Percentiles rank a stretch among this genome's conserved stretches.
Evolutionary conservation across 2,113 vertebrate genomes (phyloP).

Genomic region (Podocnemis expansa): DNA sequence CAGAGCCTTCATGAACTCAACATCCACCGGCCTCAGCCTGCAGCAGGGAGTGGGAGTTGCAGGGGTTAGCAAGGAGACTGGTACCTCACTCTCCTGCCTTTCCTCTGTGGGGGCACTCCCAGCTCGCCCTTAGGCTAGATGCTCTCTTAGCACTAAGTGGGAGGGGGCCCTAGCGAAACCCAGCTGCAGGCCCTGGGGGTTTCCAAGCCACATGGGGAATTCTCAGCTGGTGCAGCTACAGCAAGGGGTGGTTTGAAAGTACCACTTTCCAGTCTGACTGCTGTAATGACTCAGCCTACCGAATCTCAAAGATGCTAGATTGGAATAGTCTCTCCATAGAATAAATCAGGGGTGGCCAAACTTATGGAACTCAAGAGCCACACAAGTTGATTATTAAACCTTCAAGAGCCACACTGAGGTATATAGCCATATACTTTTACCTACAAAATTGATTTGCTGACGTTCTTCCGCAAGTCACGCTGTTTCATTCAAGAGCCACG

Average conservation of each 20-base stretch:
- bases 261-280: background rate
- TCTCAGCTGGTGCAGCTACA: background rate
- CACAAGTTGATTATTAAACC: too few relatives aligned
- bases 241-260: background rate
- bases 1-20: constrained; percentile 97
- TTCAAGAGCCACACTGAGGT: too few relatives aligned
- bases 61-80: background rate
- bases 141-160: background rate
- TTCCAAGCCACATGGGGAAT: background rate
- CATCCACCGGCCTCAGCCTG: constrained; percentile 94
- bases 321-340: background rate
- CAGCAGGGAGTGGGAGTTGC: background rate
- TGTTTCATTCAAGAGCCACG: too few relatives aligned
- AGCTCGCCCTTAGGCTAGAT: background rate
- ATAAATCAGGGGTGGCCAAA: too few relatives aligned
- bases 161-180: background rate
- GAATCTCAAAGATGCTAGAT: background rate
- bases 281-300: background rate
- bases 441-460: too few relatives aligned
- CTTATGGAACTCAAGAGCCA: too few relatives aligned
- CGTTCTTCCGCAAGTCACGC: too few relatives aligned
- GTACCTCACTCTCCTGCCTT: background rate
- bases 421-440: too few relatives aligned
- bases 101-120: background rate
- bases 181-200: background rate